Conservation (phyloP, 2,113 vertebrate species). For the Suricata suricatta region DNA sequence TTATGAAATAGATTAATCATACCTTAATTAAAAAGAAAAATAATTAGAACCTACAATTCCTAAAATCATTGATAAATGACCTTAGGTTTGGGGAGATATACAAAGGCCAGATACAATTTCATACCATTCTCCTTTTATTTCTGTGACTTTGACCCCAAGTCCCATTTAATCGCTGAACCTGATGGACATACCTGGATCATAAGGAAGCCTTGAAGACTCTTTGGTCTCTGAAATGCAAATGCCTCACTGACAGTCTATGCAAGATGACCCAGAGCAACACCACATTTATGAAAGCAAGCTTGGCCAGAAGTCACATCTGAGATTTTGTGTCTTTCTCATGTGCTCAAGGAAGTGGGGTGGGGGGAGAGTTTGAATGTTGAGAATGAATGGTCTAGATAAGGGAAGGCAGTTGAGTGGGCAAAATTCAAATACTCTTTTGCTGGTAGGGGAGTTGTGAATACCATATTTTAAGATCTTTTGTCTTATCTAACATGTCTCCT, state of each 20-base stretch:
- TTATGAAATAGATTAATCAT: not conserved
- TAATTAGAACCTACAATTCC: not conserved
- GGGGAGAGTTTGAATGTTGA: not conserved
- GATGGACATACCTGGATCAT: not conserved
- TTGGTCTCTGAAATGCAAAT: not conserved
- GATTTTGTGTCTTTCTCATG: not conserved
- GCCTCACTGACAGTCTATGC: not conserved
- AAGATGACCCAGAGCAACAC: not conserved
- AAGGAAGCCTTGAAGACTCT: not conserved
- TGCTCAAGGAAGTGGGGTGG: not conserved
- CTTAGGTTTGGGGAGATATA: not conserved
- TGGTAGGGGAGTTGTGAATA: not conserved
- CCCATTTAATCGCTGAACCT: not conserved
- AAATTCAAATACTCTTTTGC: not conserved
- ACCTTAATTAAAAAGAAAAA: not conserved
- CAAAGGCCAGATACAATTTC: not conserved
- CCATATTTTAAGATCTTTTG: not conserved
- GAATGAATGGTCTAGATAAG: not conserved
- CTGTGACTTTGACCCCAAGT: not conserved
- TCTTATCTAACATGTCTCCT: not conserved
- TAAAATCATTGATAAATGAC: not conserved
- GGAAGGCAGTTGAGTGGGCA: not conserved
- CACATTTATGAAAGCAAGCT: not conserved
- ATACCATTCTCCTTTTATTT: not conserved
- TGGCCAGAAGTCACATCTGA: not conserved